Evolutionary conservation across 1,140 invertebrate genomes (phyloP), one percentile per base, ranked within the genome.

Genomic region (Pseudomyrmex gracilis): DNA sequence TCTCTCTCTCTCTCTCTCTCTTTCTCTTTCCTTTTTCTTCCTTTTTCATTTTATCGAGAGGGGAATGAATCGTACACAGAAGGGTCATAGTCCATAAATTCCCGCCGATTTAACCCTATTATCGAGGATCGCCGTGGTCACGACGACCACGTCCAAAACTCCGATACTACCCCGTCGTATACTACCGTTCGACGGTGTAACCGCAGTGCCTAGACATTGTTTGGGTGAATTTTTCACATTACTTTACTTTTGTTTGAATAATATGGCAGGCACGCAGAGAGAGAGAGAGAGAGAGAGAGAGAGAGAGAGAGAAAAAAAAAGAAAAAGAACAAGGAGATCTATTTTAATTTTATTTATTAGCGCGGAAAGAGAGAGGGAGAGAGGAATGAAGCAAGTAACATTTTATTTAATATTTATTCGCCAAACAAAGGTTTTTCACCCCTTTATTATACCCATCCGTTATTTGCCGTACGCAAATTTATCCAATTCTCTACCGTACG

Each of bases 101-200:
- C 60, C 66, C 66, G 53, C 53, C 53, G 76, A 71, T 80, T 80
- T 80, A 58, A 80, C 66, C 66, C 53, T 49, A 49, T 80, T 80
- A 80, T 70, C 66, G 76, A 71, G 63, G 55, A 71, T 70, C 76
- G 53, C 43, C 51, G 51, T 15, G 43, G 53, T 24, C 49, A 15
- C 55, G 66, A 17, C 24, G 66, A 47, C 15, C 64, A 45, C 49
- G 49, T 80, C 66, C 43, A 49, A 80, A 34, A 49, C 43, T 70
- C 51, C 63, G 34, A 78, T 68, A 78, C 22, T 3, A 49, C 34
- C 34, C 34, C 34, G 34, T 34, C 34, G 34, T 34, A 34, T 34
- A 34, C 34, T 0, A 34, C 34, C 34, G 34, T 34, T 7, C 34
- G 34, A 34, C 34, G 34, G 34, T 34, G 34, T 34, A 34, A 34